Conservation (phyloP, 2,797 vertebrate genomes). For the Bradypus variegatus region DNA sequence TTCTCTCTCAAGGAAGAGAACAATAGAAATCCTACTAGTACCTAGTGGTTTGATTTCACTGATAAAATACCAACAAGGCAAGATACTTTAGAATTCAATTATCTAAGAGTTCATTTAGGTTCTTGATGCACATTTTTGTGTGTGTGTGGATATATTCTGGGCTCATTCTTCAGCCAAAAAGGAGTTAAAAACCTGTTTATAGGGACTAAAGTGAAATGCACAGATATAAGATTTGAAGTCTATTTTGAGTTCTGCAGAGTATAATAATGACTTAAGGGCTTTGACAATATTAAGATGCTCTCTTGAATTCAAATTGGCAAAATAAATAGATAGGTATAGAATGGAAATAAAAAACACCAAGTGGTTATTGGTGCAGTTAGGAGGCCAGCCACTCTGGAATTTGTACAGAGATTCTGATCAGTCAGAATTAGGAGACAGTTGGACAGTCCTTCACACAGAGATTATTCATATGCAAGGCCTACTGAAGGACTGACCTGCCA, state of each 20-base stretch:
- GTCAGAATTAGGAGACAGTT: neutral
- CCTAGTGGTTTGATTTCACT: neutral
- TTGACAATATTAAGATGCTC: neutral
- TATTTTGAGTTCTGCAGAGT: neutral
- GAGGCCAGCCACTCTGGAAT: neutral
- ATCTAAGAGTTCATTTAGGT: neutral
- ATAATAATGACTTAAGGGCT: neutral
- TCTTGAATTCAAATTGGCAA: neutral
- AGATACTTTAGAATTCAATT: neutral
- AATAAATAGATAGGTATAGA: neutral
- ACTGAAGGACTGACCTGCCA: neutral
- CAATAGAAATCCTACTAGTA: neutral
- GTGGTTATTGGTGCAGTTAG: neutral
- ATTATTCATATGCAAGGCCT: neutral
- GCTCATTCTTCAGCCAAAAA: neutral
- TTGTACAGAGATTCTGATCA: conserved; percentile 1
- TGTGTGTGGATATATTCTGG: neutral
- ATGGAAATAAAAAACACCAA: neutral
- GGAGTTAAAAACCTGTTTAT: neutral
- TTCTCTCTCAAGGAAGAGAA: neutral
- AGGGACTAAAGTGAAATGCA: neutral
- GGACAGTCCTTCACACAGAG: neutral
- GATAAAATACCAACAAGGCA: conserved; percentile 3
- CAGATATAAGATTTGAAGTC: neutral
- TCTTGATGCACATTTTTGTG: neutral